phyloP scores from a whole-genome alignment of 2,113 vertebrate genomes.

The Mesitornis unicolor region DNA sequence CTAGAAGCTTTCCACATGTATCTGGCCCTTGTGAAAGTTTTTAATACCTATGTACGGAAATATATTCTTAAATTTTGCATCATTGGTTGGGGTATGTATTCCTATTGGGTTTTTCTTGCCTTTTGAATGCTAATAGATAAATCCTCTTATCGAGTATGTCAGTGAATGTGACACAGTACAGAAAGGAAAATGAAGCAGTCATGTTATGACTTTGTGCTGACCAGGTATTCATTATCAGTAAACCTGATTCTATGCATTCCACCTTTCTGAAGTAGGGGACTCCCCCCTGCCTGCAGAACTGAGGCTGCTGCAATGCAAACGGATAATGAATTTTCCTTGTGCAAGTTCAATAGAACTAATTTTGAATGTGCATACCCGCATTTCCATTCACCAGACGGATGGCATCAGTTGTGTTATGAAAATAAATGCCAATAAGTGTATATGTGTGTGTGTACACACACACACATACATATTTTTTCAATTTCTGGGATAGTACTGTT shows the following conservation, averaged over 20 bases:
- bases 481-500: not conserved
- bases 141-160: not conserved
- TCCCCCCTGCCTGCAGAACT: not conserved
- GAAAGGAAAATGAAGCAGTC: not conserved
- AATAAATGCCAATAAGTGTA: not conserved
- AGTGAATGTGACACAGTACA: not conserved
- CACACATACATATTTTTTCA: not conserved
- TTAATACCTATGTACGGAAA: constrained; percentile 87
- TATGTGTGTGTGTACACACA: too few relatives aligned
- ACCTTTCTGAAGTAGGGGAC: not conserved
- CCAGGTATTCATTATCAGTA: not conserved
- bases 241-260: not conserved
- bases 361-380: not conserved
- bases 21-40: constrained; percentile 91
- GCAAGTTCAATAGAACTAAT: not conserved
- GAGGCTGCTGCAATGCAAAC: not conserved
- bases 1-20: constrained; percentile 98
- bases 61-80: constrained; percentile 94
- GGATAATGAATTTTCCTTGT: not conserved
- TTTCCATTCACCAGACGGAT: not conserved
- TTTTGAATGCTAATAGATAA: not conserved
- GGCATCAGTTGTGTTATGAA: not conserved
- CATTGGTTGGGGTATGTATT: constrained; percentile 89
- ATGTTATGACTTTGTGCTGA: not conserved
- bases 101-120: not conserved